Base-by-base conservation (phyloP, 2,888 invertebrate species). In the Fragum sueziense region DNA sequence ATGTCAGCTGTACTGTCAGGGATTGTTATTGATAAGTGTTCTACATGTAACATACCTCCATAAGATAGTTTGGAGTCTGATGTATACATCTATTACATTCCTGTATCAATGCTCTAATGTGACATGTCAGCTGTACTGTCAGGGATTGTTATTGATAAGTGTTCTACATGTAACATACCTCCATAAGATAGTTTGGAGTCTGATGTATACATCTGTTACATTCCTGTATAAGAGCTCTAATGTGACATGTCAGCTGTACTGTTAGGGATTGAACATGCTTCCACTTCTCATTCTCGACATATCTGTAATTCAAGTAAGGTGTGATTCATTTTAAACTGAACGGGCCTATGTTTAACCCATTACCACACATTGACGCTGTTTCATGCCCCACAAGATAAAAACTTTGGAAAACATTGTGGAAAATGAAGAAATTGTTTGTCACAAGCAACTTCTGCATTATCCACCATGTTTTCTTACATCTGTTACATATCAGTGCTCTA, bases 281-380 rank as follows among this genome's bases (percentile, higher is more conserved):
- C 92, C 92, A 92, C 33, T 88, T 85, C 75, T 89, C 90, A 70
- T 84, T 86, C 77, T 94, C 93, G 71, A 94, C 88, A 87, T 92
- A 92, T 82, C 94, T 94, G 88, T 87, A 80, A n/a, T n/a, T n/a
- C n/a, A n/a, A n/a, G n/a, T n/a, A n/a, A n/a, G n/a, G n/a, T n/a
- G n/a, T n/a, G n/a, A n/a, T n/a, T n/a, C n/a, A n/a, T n/a, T n/a
- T n/a, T n/a, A n/a, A n/a, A n/a, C n/a, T n/a, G n/a, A n/a, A n/a
- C n/a, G n/a, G n/a, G n/a, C n/a, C n/a, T n/a, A n/a, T n/a, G n/a
- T n/a, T n/a, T n/a, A n/a, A n/a, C n/a, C n/a, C n/a, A n/a, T n/a
- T n/a, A n/a, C n/a, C n/a, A n/a, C n/a, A n/a, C n/a, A n/a, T n/a
- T n/a, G n/a, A n/a, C n/a, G n/a, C n/a, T n/a, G n/a, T n/a, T n/a